Evolutionary conservation across 2,888 invertebrate genomes (phyloP), one percentile per base, ranked within the genome.

Genomic region (Scaptomyza cyrtandrae): DNA sequence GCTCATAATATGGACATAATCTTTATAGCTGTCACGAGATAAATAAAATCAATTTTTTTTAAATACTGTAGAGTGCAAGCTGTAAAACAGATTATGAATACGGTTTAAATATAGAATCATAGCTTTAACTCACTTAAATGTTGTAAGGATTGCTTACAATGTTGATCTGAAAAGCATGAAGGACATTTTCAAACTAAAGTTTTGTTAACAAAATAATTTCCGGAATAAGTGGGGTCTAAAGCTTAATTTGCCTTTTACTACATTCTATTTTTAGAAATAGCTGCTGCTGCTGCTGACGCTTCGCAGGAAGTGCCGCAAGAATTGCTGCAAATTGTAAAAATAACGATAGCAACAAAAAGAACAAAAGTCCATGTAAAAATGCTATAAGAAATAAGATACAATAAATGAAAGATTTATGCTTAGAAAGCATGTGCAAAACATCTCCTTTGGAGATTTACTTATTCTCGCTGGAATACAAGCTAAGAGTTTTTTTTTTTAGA

Each of bases 1-100:
- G 56, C 46, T 10, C 39, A 46, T 56, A 43, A 46, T 31, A 57
- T 46, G 27, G 24, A 44, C 6, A 27, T 58, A 43, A 46, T 54
- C 43, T 53, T 37, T 31, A 63, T 41, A 4, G 35, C 27, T 7
- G 31, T n/a, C 35, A n/a, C n/a, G 35, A 9, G 24, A 50, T 35
- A 35, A n/a, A 35, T 50, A n/a, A 35, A 35, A 35, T 16, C 16
- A 6, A 6, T n/a, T 27, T 2, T 27, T 2, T 14, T 29, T 29
- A 31, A 48, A 48, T 31, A 48, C 29, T 7, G 29, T 0, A 29
- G 9, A 29, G 29, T 29, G 14, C 46, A 6, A 29, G 29, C 14
- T 46, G 46, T 29, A 35, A 5, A 10, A 14, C 24, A 61, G 11
- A 16, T 16, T 33, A 13, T 24, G 14, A 16, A 33, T 31, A 29